Conservation (phyloP, 2,797 vertebrate genomes). For the Glyptemys insculpta region DNA sequence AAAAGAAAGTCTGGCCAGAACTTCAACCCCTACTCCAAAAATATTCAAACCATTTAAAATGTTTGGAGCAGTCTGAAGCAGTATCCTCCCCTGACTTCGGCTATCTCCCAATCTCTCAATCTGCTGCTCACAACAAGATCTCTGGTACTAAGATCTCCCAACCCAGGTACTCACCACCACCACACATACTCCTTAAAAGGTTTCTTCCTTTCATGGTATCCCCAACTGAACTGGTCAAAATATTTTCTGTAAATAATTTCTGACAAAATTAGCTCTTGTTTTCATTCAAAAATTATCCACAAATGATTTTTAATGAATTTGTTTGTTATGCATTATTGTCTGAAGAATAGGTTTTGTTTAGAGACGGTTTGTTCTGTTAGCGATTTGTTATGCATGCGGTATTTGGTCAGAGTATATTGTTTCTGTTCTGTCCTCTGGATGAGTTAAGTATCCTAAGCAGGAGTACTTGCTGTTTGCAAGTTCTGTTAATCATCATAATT, state of each 20-base stretch:
- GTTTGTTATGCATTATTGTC: background rate
- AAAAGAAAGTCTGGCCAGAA: background rate
- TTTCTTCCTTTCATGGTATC: background rate
- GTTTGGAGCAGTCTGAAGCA: background rate
- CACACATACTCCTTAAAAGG: background rate
- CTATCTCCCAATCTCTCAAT: background rate
- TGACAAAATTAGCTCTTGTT: background rate
- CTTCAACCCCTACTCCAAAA: background rate
- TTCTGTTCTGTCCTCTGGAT: background rate
- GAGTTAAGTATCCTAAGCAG: background rate
- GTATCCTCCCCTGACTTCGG: background rate
- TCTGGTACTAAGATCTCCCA: background rate
- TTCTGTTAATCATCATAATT: background rate
- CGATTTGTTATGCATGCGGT: background rate
- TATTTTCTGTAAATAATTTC: background rate
- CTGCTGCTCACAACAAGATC: background rate
- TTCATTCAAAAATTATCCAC: background rate
- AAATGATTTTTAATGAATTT: background rate
- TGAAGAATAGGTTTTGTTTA: background rate
- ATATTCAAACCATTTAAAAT: background rate
- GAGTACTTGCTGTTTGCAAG: background rate
- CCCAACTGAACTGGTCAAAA: background rate
- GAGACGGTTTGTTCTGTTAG: background rate
- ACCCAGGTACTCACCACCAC: background rate
- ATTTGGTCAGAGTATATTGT: background rate